Base-by-base conservation (phyloP, 1,140 invertebrate species). In the Trialeurodes vaporariorum region DNA sequence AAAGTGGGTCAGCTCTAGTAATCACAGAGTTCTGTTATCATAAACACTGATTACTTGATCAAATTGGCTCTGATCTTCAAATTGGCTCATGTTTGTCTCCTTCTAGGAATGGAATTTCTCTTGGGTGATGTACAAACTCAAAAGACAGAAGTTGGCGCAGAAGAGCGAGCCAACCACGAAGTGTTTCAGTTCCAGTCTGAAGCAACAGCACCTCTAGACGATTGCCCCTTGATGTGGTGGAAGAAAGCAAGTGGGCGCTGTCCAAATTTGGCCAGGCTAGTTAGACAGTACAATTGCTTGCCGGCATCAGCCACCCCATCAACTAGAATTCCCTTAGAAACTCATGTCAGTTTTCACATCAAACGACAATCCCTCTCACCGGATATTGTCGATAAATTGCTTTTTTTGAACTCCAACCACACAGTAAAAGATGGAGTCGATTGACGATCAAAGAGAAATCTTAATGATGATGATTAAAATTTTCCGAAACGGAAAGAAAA, bases 111-210 rank as follows among this genome's bases (percentile, higher is more conserved):
- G 78, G 78, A 81, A 69, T 72, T 79, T 59, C 74, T 82, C 27
- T 72, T 82, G 1, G 80, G 81, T 5, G 75, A 76, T 40, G 61
- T 80, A 58, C 77, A 74, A 68, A 69, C 73, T 2, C 73, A 72
- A 17, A 79, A 79, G 68, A 75, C 65, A 2, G 70, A 65, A 40
- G 80, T 81, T 73, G 73, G 79, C 12, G 73, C 76, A 0, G 75
- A 79, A 67, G 80, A 83, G 67, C 78, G 79, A 65, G 79, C 79
- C 0, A 77, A 81, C 63, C 73, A 82, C 2, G 82, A 84, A 72
- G 68, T 83, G 1, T 76, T 77, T 0, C 81, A 82, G 23, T 83
- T 82, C 71, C 78, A 81, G 66, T 80, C 79, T 2, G 81, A 83
- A 71, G 72, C 75, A 0, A 79, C 77, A 17, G 80, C 80, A 27